phyloP scores from a whole-genome alignment of 2,888 invertebrate species.

The Allophyes oxyacanthae region DNA sequence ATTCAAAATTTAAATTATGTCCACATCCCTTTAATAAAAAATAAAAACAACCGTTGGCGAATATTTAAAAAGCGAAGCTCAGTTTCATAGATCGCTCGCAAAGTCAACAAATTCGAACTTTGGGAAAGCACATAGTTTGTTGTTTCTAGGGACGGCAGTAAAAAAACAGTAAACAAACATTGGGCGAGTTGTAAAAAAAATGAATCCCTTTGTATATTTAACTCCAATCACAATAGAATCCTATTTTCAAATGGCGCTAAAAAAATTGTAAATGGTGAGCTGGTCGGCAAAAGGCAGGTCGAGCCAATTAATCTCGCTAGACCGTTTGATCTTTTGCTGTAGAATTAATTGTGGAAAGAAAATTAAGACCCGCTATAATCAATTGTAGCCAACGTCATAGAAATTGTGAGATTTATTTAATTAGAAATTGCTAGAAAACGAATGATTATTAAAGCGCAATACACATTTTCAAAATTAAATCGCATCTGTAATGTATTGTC shows the following conservation, averaged over 20 bases:
- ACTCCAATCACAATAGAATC: conserved; percentile 36
- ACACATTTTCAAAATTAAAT: too few species aligned
- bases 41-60: conserved; percentile 20
- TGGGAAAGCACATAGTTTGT: not conserved
- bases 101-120: conserved; percentile 21
- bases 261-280: conserved; percentile 20
- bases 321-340: conserved; percentile 35
- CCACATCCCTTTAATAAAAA: too few species aligned
- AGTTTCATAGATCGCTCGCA: conserved; percentile 4
- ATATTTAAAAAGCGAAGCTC: conserved; percentile 2
- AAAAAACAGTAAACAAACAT: conserved; percentile 18
- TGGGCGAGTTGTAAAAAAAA: conserved; percentile 26
- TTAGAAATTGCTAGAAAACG: not conserved
- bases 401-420: conserved; percentile 4
- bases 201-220: conserved; percentile 38
- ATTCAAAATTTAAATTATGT: conserved; percentile 12
- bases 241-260: conserved; percentile 21
- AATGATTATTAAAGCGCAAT: not conserved
- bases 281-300: conserved; percentile 10
- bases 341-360: conserved; percentile 27
- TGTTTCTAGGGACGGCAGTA: not conserved
- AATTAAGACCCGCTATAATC: conserved; percentile 8
- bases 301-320: conserved; percentile 34
- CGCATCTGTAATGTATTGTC: too few species aligned
- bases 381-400: not conserved